Conservation (phyloP, 2,797 vertebrate species). For the Rhinatrema bivittatum region DNA sequence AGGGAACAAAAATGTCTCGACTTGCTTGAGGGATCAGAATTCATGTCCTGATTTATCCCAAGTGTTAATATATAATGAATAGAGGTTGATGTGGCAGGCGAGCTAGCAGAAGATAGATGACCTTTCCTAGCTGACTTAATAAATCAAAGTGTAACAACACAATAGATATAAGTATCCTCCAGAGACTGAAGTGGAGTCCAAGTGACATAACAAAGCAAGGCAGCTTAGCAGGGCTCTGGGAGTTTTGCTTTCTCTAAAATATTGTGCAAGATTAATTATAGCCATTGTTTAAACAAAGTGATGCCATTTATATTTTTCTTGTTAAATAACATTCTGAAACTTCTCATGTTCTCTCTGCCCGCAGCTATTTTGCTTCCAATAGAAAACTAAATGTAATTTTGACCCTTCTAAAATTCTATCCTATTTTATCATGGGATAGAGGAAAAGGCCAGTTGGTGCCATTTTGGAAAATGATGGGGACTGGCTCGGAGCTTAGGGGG, state of each 20-base stretch:
- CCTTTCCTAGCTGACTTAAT: constrained; percentile 15
- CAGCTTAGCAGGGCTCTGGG: constrained; percentile 9
- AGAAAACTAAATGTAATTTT: no score
- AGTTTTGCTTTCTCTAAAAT: constrained; percentile 5
- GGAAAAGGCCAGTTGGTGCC: no score
- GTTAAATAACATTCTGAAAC: no score
- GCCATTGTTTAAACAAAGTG: constrained; percentile 1
- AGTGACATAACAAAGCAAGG: constrained; percentile 14
- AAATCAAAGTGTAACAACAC: constrained; percentile 18
- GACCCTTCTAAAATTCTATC: no score
- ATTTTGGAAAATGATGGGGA: no score
- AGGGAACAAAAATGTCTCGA: no score
- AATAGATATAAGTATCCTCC: constrained; percentile 16
- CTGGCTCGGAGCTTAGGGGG: no score
- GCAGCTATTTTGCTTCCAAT: no score
- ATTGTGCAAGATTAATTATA: constrained; percentile 13
- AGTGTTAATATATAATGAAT: constrained; percentile 1
- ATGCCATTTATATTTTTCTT: neutral
- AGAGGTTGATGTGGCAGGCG: constrained; percentile 1
- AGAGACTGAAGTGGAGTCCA: no score
- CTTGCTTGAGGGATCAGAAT: neutral
- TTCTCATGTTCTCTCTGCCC: no score
- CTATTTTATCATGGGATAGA: no score
- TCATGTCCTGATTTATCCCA: neutral
- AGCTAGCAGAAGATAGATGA: constrained; percentile 18